Evolutionary conservation across 53 echinoderm and acorn worm species (phyloP), one percentile per base, ranked within the genome.

Genomic region (Henricia sp.): DNA sequence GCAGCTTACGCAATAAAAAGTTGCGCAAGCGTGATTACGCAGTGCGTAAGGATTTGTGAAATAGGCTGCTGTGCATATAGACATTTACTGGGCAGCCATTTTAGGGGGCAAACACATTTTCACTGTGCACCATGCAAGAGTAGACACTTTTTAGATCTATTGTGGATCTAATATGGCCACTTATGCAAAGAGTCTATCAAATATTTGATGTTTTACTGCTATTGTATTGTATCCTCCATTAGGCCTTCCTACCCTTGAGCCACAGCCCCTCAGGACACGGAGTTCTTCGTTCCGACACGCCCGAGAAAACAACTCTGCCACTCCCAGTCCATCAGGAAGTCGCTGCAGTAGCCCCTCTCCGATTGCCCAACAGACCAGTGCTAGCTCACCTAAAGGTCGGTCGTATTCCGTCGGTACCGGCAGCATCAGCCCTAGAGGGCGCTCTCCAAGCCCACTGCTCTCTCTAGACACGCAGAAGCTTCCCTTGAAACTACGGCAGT

Each of bases 241-340:
- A 99, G 99, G 97, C 85, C 92, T 99, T 92, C 99, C 99, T 37
- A 95, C 99, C 29, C 84, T 99, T 58, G 97, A 97, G 73, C 99
- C 99, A 32, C 94, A 99, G 46, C 99, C 99, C 8, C 75, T 94
- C 32, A 56, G 95, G 41, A 95, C 99, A 38, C 76, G 99, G 35
- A 99, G 97, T 63, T 99, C 99, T 16, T 95, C 95, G 73, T 99
- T 99, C 69, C 83, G 99, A 17, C 99, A 99, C 74, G 82, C 90
- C 29, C 87, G 99, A 13, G 99, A 99, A 42, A 87, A 73, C 55
- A 73, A 78, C 17, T 87, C 91, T 0, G 91, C 95, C 35, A 86
- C 85, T 3, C 86, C 92, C 11, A 88, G 92, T 54, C 95, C 95
- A 10, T 89, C 89, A 16, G 86, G 91, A 40, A 99, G 91, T 30